A percentile compares a stretch with the other conserved stretches of the same genome.
Conservation (phyloP, 2,113 vertebrate genomes). For the Corynorhinus townsendii region DNA sequence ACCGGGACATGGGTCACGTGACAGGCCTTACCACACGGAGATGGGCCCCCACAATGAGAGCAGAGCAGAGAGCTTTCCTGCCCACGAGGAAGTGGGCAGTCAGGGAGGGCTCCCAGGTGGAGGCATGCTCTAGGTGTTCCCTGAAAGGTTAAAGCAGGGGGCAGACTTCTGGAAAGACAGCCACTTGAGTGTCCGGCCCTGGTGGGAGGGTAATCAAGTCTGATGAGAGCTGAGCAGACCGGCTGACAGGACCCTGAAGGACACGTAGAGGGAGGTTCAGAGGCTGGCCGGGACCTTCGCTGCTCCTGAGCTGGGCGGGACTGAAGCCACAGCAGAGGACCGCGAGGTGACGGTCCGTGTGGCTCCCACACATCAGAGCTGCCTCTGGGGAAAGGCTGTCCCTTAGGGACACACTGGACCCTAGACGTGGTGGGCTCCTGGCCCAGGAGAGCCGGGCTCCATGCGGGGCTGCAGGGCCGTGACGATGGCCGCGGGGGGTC, state of each 20-base stretch:
- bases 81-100: not conserved
- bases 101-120: not conserved
- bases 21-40: not conserved
- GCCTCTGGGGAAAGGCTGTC: not conserved
- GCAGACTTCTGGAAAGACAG: not conserved
- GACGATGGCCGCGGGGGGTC: too few relatives aligned
- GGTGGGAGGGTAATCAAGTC: not conserved
- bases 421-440: not conserved
- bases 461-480: not conserved
- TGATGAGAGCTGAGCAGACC: not conserved
- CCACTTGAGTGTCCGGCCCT: not conserved
- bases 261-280: too few relatives aligned
- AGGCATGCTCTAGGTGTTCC: not conserved
- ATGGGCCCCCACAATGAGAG: not conserved
- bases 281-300: too few relatives aligned
- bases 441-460: not conserved
- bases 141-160: not conserved
- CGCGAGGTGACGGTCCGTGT: fast-evolving
- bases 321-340: too few relatives aligned
- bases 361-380: too few relatives aligned
- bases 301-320: too few relatives aligned
- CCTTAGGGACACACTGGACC: not conserved
- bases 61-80: not conserved
- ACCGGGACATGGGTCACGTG: not conserved
- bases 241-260: not conserved